Conservation (phyloP, 1,140 invertebrate genomes). For the Drosophila sp. region DNA sequence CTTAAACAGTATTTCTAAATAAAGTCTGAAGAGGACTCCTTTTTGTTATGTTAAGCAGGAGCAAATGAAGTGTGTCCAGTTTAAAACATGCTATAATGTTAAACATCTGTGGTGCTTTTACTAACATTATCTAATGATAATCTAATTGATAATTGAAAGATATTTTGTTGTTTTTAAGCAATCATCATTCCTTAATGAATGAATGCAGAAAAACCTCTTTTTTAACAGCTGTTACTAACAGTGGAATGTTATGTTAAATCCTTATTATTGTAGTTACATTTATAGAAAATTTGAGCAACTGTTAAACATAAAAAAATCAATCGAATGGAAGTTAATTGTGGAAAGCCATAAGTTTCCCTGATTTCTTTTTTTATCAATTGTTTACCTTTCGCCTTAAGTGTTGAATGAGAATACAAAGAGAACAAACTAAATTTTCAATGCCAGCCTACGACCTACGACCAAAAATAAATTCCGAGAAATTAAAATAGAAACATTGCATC, state of each 20-base stretch:
- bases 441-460: slow-evolving; percentile 5
- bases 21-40: too few species aligned
- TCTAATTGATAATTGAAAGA: too few species aligned
- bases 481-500: background rate
- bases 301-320: too few species aligned
- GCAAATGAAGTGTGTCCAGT: background rate
- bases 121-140: too few species aligned
- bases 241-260: too few species aligned
- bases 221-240: too few species aligned
- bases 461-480: slow-evolving; percentile 6
- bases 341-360: background rate
- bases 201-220: too few species aligned
- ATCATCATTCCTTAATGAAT: too few species aligned
- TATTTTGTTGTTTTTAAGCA: too few species aligned
- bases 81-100: background rate
- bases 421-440: slow-evolving; percentile 45
- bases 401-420: background rate
- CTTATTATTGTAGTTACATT: too few species aligned
- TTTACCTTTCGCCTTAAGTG: background rate
- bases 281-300: too few species aligned
- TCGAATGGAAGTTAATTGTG: background rate
- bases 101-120: background rate
- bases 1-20: background rate
- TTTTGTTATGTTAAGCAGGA: background rate
- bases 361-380: background rate